Base-by-base conservation (phyloP, 2,888 invertebrate species). In the Drosophila kanekoi region DNA sequence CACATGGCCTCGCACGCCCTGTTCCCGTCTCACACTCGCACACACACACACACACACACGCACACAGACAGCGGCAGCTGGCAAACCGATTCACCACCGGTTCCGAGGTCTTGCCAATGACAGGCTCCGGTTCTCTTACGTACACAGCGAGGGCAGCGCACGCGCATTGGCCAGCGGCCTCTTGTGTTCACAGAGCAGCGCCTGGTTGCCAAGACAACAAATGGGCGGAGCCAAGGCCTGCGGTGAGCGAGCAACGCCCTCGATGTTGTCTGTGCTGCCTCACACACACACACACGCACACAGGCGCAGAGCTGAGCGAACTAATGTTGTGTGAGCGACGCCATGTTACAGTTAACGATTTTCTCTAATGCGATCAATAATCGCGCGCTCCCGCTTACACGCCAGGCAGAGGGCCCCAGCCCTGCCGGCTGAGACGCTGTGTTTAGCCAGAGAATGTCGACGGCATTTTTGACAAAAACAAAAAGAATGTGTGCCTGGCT, bases 311-410 rank as follows among this genome's bases (percentile, higher is more conserved):
- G 16, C 9, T 37, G 40, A 63, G 60, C 48, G 53, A 64, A 33
- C 63, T 63, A 63, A 63, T 51, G 65, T 23, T 69, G 77, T 67
- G 85, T 84, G 82, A 81, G 87, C 86, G 90, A 87, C 89, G 86
- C 89, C 89, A 89, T 89, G 73, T 82, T 89, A 85, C 83, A 85
- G 81, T 79, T 87, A 89, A 87, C 89, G 87, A 88, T 87, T 88
- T 87, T 85, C 88, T 79, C 83, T 87, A 89, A 89, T 89, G 82
- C 86, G 88, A 87, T 87, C 86, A 89, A 86, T 86, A 86, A 89
- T 89, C 84, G 75, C 73, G 71, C 77, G 84, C 89, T 84, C 81
- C 71, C 70, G 69, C 72, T 66, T 63, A 23, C 77, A 67, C 72
- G 64, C 48, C 61, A 57, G 57, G 48, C 60, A 37, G 52, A 35